Evolutionary conservation across 2,113 vertebrate genomes (phyloP).

Genomic region (Paratilapia polleni): DNA sequence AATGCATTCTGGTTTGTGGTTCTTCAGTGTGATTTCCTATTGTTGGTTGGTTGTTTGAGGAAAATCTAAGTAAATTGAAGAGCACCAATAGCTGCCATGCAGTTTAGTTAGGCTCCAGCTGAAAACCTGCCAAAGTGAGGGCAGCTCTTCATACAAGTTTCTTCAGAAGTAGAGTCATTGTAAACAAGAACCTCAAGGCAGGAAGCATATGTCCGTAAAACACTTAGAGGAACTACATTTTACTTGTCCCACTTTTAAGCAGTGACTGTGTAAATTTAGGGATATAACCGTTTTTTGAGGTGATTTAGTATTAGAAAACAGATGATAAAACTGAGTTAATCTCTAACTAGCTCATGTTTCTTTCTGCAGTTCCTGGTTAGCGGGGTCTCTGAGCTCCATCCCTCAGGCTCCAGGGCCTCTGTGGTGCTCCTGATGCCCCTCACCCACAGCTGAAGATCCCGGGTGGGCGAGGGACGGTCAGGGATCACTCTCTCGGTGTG

Average conservation of each 20-base stretch:
- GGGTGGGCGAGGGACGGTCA: constrained; percentile 98
- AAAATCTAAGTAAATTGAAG: background rate
- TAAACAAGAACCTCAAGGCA: background rate
- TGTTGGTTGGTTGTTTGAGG: too few relatives aligned
- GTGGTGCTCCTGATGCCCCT: constrained; percentile 99
- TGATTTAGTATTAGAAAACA: background rate
- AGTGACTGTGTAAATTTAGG: too few relatives aligned
- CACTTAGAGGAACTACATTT: too few relatives aligned
- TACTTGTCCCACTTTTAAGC: too few relatives aligned
- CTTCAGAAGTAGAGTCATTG: background rate
- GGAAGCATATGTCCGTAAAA: background rate
- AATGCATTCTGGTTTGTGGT: background rate
- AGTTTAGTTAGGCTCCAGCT: background rate
- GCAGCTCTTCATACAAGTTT: background rate
- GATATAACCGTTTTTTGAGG: too few relatives aligned
- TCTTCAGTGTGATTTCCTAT: background rate
- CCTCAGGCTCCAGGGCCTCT: constrained; percentile 97
- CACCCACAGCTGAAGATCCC: constrained; percentile 99
- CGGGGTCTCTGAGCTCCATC: constrained; percentile 90
- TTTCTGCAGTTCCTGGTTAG: constrained; percentile 86
- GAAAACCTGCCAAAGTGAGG: too few relatives aligned
- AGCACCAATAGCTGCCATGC: background rate
- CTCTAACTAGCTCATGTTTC: background rate
- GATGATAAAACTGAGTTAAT: background rate
- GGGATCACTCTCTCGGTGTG: constrained; percentile 97